Base-by-base conservation (phyloP, 2,797 vertebrate genomes). In the Synanceia verrucosa region DNA sequence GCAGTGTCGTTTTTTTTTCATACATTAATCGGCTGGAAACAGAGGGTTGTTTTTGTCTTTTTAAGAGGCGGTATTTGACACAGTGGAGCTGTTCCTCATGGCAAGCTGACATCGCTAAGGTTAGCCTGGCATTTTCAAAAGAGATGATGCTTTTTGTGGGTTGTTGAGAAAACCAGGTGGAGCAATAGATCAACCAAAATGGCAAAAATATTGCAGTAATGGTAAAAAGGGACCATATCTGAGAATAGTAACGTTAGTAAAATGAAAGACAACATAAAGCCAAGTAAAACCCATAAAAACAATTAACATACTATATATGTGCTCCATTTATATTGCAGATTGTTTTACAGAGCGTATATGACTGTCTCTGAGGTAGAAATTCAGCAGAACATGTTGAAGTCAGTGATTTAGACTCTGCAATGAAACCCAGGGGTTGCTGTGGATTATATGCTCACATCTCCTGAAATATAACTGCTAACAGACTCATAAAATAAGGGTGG, bases 61-160 rank as follows among this genome's bases (percentile, higher is more conserved):
- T 71, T 64, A 79, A 75, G 56, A 65, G 81, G 57, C 3, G 26
- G 12, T 73, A 82, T 81, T 74, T 74, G 85, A 23, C 81, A 47
- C 87, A 44, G 69, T 10, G 77, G 85, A 67, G 48, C 75, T 19
- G 46, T 81, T 65, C 48, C 23, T 74, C 65, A 77, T 16, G 11
- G 58, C 44, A 26, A 23, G 48, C 55, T 37, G 58, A 76, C 75
- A 55, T 33, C 51, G 4, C 60, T 57, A 61, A 76, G 84, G 70
- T 67, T 64, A 66, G 58, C 34, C 24, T 78, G 82, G 53, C 80
- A 56, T 81, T 83, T 82, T 43, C 70, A 56, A 21, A 5, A 3
- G 36, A 63, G 2, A 6, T 58, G 43, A 63, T 31, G 60, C 28
- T 66, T 70, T 78, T 48, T 47, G 36, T 48, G 65, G 59, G n/a